Percentiles rank a stretch among this genome's conserved stretches.
Conservation (phyloP, 2,797 vertebrate genomes). For the Syngnathus acus region DNA sequence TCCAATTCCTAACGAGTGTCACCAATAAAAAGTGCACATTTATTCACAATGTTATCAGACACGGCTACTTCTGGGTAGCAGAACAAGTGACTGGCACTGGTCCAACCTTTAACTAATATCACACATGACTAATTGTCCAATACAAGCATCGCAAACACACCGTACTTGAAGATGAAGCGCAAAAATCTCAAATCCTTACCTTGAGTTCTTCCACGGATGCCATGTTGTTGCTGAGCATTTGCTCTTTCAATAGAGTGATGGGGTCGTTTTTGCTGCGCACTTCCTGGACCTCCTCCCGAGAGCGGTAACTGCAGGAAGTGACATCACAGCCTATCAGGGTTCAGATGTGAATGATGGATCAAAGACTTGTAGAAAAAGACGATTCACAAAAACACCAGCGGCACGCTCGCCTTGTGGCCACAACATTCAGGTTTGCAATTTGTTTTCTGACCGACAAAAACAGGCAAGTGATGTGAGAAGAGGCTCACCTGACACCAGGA, state of each 20-base stretch:
- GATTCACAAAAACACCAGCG: neutral
- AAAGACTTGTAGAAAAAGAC: neutral
- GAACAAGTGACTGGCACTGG: neutral
- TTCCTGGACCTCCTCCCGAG: conserved; percentile 85
- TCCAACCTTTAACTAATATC: no score
- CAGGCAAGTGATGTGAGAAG: neutral
- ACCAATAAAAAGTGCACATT: neutral
- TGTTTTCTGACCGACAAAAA: neutral
- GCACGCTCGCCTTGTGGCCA: neutral
- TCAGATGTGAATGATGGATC: neutral
- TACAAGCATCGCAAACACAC: neutral
- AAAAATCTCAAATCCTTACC: conserved; percentile 50
- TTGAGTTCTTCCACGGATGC: conserved; percentile 81
- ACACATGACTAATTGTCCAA: neutral
- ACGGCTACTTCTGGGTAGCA: neutral
- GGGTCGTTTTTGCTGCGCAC: conserved; percentile 89
- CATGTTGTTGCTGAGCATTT: conserved; percentile 81
- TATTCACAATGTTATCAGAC: neutral
- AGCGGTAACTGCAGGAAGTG: conserved; percentile 75
- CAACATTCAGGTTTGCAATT: neutral
- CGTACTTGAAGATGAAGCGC: neutral
- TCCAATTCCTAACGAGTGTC: conserved; percentile 71
- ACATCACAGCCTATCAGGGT: conserved; percentile 3
- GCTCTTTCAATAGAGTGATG: conserved; percentile 83
- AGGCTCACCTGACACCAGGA: conserved; percentile 84